These are phyloP conservation scores for Girardia tigrina DNA, from an alignment of 2,888 invertebrate species.

Conservation along the genomic window DNA sequence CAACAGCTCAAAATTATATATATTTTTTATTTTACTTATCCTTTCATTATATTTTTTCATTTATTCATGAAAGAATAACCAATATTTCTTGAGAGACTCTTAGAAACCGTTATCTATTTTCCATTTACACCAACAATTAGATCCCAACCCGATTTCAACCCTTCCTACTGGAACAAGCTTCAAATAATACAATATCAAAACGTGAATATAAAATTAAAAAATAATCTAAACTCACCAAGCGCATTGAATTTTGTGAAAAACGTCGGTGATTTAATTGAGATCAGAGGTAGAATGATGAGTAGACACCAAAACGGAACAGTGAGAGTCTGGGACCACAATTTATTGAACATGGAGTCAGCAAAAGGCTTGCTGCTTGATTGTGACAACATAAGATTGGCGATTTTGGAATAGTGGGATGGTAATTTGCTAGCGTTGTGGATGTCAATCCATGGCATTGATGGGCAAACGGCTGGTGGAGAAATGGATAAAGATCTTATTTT, in stretches of 20 bases:
- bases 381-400: not conserved
- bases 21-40: too few relatives aligned
- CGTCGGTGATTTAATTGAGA: constrained; percentile 71
- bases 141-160: too few relatives aligned
- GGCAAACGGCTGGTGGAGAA: not conserved
- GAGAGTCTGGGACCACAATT: constrained; percentile 61
- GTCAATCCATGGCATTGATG: not conserved
- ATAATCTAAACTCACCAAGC: constrained; percentile 57
- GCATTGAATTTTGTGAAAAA: constrained; percentile 85
- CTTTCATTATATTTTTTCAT: too few relatives aligned
- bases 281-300: constrained; percentile 63
- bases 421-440: not conserved
- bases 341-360: constrained; percentile 47
- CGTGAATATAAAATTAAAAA: too few relatives aligned
- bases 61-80: too few relatives aligned
- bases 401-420: not conserved
- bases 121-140: too few relatives aligned
- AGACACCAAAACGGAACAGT: constrained; percentile 71
- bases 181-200: too few relatives aligned
- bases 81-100: too few relatives aligned
- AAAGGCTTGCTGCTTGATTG: not conserved
- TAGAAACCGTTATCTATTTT: too few relatives aligned
- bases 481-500: not conserved
- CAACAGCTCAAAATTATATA: too few relatives aligned
- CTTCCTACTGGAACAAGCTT: too few relatives aligned